phyloP scores from a whole-genome alignment of 2,888 invertebrate genomes.

The Cataglyphis albicans region DNA sequence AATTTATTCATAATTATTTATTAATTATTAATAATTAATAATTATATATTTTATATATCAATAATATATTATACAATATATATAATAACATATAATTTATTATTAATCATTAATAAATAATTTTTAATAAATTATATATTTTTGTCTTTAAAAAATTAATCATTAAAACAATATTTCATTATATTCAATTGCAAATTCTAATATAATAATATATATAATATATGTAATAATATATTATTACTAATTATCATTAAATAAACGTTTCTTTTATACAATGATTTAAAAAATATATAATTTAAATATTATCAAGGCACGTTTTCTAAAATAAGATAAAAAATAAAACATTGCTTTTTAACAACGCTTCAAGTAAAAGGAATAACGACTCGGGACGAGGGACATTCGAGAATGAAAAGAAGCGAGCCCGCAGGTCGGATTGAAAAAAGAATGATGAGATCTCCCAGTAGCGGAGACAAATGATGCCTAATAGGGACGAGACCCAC shows the following conservation, averaged over 20 bases:
- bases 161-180: no score
- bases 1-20: not conserved
- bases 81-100: no score
- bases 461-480: slow-evolving; percentile 85
- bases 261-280: not conserved
- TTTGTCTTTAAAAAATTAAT: no score
- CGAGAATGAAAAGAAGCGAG: slow-evolving; percentile 23
- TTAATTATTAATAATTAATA: no score
- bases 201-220: no score
- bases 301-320: not conserved
- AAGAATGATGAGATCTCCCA: slow-evolving; percentile 71
- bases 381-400: slow-evolving; percentile 10
- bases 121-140: no score
- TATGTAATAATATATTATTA: no score
- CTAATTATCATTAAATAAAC: not conserved
- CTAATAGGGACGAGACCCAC: slow-evolving; percentile 82
- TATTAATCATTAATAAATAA: no score
- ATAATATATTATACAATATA: no score
- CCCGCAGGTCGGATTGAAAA: slow-evolving; percentile 64
- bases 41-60: no score
- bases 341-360: not conserved
- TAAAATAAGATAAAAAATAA: not conserved
- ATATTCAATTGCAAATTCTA: no score
- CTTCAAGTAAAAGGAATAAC: not conserved
- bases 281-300: not conserved